Conservation (phyloP, 2,113 vertebrate genomes). For the Crotalus viridis region DNA sequence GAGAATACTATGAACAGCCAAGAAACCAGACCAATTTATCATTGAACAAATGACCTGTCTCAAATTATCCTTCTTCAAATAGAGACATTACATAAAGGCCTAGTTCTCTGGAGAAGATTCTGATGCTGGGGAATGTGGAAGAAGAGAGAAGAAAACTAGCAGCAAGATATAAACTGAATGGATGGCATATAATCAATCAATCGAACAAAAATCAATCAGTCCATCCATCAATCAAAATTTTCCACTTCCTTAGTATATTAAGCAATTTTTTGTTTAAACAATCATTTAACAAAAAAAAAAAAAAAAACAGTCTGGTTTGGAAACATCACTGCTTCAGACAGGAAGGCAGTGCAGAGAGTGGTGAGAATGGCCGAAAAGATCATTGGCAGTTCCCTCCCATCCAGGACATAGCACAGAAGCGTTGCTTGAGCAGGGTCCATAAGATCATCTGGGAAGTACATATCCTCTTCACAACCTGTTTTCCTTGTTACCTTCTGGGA, state of each 20-base stretch:
- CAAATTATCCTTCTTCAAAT: neutral
- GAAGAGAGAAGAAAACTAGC: neutral
- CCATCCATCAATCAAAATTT: neutral
- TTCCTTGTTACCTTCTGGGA: too few relatives aligned
- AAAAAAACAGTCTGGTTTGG: too few relatives aligned
- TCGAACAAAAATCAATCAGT: neutral
- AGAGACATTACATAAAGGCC: neutral
- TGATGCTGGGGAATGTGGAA: neutral
- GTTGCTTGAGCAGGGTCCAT: too few relatives aligned
- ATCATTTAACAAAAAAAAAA: too few relatives aligned
- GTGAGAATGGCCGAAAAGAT: too few relatives aligned
- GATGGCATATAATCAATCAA: neutral
- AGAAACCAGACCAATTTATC: neutral
- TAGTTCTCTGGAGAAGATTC: neutral
- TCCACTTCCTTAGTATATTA: neutral
- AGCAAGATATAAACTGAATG: neutral
- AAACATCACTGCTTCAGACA: too few relatives aligned
- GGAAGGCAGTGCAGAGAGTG: too few relatives aligned
- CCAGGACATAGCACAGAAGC: too few relatives aligned
- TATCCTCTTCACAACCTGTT: too few relatives aligned
- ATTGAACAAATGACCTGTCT: neutral
- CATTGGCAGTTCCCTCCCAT: too few relatives aligned
- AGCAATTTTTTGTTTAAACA: neutral
- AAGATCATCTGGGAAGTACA: too few relatives aligned
- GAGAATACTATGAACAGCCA: neutral